Evolutionary conservation across 2,797 vertebrate genomes (phyloP).

Genomic region (Acropternis orthonyx): DNA sequence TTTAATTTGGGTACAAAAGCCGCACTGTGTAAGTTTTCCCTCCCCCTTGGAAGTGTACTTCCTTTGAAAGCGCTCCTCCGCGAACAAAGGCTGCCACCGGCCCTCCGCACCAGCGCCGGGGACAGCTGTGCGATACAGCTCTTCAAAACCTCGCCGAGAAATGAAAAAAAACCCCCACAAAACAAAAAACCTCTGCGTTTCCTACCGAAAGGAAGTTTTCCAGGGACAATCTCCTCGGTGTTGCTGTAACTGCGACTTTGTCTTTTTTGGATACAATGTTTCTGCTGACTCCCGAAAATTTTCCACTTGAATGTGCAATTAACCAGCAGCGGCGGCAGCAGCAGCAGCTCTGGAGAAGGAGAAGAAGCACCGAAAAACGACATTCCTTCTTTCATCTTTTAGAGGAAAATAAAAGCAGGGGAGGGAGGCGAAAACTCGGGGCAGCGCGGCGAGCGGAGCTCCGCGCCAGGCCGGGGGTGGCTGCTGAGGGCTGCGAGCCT

Average conservation of each 20-base stretch:
- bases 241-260: constrained; percentile 87
- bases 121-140: background rate
- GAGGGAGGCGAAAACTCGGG: background rate
- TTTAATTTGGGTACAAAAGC: constrained; percentile 43
- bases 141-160: constrained; percentile 28
- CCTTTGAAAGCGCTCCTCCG: constrained; percentile 72
- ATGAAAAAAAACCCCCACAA: background rate
- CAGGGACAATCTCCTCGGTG: constrained; percentile 76
- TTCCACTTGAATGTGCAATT: constrained; percentile 89
- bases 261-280: constrained; percentile 86
- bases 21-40: constrained; percentile 42
- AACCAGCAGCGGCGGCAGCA: constrained; percentile 80
- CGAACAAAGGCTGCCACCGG: constrained; percentile 77
- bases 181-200: constrained; percentile 38
- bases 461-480: background rate
- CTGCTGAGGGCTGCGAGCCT: background rate
- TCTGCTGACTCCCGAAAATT: constrained; percentile 89
- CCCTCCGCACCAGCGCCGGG: constrained; percentile 45
- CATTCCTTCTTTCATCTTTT: constrained; percentile 88
- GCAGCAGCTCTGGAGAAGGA: constrained; percentile 81
- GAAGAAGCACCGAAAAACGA: constrained; percentile 84
- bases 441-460: background rate
- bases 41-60: constrained; percentile 70
- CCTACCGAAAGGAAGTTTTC: constrained; percentile 84
- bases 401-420: background rate